Evolutionary conservation across 2,888 invertebrate genomes (phyloP).

Genomic region (Cephus spinipes): DNA sequence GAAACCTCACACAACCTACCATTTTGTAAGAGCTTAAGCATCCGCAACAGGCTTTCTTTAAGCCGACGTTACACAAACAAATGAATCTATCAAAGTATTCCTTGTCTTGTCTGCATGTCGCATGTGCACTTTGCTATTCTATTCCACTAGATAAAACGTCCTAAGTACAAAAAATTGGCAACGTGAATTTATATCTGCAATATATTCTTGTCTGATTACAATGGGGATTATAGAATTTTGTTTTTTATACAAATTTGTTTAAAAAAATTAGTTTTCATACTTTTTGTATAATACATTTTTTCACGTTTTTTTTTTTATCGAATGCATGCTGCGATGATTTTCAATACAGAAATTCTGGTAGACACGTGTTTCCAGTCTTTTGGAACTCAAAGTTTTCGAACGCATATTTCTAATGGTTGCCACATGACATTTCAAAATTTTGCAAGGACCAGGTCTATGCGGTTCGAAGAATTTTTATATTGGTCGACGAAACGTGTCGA

Average conservation of each 20-base stretch:
- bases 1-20: constrained; percentile 40
- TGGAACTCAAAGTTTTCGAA: not conserved
- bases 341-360: too few relatives aligned
- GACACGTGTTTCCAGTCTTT: not conserved
- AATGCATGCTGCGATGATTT: too few relatives aligned
- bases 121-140: not conserved
- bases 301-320: too few relatives aligned
- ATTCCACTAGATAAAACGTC: not conserved
- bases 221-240: not conserved
- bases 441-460: not conserved
- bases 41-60: not conserved
- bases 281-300: not conserved
- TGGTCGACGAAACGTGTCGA: not conserved
- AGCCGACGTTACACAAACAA: constrained; percentile 3
- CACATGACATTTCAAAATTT: not conserved
- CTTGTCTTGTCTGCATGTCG: not conserved
- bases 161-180: not conserved
- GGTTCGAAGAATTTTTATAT: not conserved
- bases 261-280: too few relatives aligned
- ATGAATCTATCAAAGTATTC: constrained; percentile 2
- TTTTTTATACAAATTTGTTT: too few relatives aligned
- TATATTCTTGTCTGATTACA: not conserved
- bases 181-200: not conserved
- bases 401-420: not conserved
- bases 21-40: constrained; percentile 40